phyloP scores from a whole-genome alignment of 2,888 invertebrate genomes.

The Drosophila pullipes region DNA sequence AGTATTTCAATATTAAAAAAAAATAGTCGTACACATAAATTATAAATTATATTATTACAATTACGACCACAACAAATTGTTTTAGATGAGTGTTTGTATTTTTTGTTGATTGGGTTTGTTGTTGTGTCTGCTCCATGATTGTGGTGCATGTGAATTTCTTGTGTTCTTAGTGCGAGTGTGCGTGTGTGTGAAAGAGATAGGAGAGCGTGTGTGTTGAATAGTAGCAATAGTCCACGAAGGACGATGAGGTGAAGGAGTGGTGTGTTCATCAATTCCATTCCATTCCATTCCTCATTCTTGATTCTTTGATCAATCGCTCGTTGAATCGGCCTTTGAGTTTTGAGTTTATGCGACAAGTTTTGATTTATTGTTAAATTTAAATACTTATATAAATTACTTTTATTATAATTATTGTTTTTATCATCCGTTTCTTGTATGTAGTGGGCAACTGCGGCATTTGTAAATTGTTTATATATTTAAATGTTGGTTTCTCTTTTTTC shows the following conservation, averaged over 20 bases:
- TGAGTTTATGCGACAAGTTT: constrained; percentile 70
- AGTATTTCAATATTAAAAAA: constrained; percentile 57
- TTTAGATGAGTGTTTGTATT: constrained; percentile 66
- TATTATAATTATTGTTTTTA: constrained; percentile 79
- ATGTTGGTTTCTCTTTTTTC: constrained; percentile 53
- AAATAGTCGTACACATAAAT: constrained; percentile 74
- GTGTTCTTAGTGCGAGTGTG: constrained; percentile 28
- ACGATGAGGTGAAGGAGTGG: neutral
- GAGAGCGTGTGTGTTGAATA: constrained; percentile 34
- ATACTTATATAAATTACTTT: constrained; percentile 79
- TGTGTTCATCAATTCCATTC: neutral
- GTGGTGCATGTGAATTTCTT: constrained; percentile 29
- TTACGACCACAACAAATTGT: constrained; percentile 73
- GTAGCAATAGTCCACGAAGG: constrained; percentile 4
- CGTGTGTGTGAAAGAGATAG: constrained; percentile 27
- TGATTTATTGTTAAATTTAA: constrained; percentile 80
- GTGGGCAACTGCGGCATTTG: constrained; percentile 82
- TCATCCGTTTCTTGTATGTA: constrained; percentile 64
- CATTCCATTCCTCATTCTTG: constrained; percentile 1
- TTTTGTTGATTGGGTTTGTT: constrained; percentile 41
- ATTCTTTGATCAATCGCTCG: constrained; percentile 27
- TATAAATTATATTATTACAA: constrained; percentile 80
- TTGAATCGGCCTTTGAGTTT: constrained; percentile 28
- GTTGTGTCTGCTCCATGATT: constrained; percentile 32
- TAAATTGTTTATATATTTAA: constrained; percentile 75